Percentiles rank a stretch among this genome's conserved stretches.
phyloP scores from a whole-genome alignment of 2,797 vertebrate genomes.

The Artibeus lituratus region DNA sequence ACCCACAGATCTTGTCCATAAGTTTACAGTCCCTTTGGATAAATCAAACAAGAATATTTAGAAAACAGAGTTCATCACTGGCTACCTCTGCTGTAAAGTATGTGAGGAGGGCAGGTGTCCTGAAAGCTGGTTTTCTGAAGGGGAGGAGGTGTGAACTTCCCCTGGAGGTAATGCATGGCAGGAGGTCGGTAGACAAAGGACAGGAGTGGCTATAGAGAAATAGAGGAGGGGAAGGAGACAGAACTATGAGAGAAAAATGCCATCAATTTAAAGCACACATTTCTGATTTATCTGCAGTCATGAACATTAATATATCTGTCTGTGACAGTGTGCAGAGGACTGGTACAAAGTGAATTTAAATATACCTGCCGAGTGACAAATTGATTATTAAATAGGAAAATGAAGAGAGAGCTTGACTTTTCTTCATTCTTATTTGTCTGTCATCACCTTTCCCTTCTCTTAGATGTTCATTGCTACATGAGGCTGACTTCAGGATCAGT shows the following conservation, averaged over 20 bases:
- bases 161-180: background rate
- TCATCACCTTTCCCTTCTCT: background rate
- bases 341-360: background rate
- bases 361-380: background rate
- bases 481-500: background rate
- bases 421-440: background rate
- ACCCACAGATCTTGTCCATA: background rate
- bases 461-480: no score
- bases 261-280: background rate
- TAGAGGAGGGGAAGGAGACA: background rate
- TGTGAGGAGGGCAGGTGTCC: background rate
- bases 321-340: background rate
- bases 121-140: background rate
- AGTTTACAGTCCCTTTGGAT: background rate
- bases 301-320: background rate
- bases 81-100: background rate
- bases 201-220: background rate
- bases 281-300: background rate
- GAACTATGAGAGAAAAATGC: background rate
- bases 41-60: background rate
- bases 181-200: background rate
- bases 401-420: background rate
- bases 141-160: background rate
- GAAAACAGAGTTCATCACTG: background rate
- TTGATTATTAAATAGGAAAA: background rate